Base-by-base conservation (phyloP, 2,797 vertebrate genomes). In the Lutjanus campechanus region DNA sequence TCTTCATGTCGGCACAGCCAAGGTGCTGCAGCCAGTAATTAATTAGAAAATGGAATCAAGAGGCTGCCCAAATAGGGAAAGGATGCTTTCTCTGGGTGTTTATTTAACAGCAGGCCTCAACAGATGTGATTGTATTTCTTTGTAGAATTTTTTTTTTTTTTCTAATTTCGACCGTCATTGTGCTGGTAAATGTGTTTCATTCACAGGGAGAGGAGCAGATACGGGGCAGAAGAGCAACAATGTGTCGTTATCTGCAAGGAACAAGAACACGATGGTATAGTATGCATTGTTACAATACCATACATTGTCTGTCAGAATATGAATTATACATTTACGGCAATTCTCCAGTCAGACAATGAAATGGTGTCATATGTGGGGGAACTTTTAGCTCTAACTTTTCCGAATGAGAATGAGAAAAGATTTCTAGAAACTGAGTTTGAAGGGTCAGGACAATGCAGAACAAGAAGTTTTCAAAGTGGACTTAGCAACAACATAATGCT, bases 11-110 rank as follows among this genome's bases (percentile, higher is more conserved):
- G 68, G 76, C 63, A 73, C 68, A 79, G 77, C 74, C 29, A 79
- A 83, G 66, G 79, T 81, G 72, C 69, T 64, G 47, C 73, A 76
- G 63, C 50, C 44, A 55, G 75, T 85, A 90, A 90, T 91, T 91
- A 91, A 91, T 89, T 88, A 85, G 79, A 82, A 90, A 92, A 88
- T 73, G 54, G 70, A 91, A 84, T 81, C 64, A 73, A 84, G 72
- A 59, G 54, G 64, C n/a, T 20, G 47, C 51, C 55, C 47, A 73
- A 67, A 69, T 46, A 78, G 72, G 76, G 77, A 76, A 60, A 8
- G 22, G 55, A 81, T 67, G 60, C 47, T 86, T 77, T 81, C 71
- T 66, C 43, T 78, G 49, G 69, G 44, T 77, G 22, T 79, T 81
- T 80, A 66, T 85, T 77, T 76, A 73, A 85, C 65, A 72, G 59